Evolutionary conservation across 2,797 vertebrate species (phyloP).

Genomic region (Threskiornis aethiopicus): DNA sequence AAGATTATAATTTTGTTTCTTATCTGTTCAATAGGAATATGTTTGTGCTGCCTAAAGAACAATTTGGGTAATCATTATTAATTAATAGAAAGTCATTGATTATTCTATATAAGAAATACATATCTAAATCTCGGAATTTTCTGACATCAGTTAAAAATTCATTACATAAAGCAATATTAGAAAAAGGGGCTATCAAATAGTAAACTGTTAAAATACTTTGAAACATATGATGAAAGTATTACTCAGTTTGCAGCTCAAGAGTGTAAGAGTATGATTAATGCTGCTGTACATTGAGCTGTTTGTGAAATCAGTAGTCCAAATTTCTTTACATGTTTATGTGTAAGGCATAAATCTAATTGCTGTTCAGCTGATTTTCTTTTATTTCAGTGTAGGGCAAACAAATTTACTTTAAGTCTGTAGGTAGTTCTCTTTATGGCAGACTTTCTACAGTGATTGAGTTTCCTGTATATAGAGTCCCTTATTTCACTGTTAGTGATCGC

Average conservation of each 20-base stretch:
- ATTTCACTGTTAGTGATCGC: neutral
- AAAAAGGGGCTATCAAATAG: neutral
- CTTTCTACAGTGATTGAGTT: neutral
- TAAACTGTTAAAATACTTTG: neutral
- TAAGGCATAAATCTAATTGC: neutral
- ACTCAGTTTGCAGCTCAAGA: neutral
- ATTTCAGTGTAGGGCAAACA: neutral
- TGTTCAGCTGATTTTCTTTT: neutral
- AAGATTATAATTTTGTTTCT: neutral
- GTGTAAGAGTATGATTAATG: rapidly evolving
- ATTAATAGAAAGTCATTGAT: neutral
- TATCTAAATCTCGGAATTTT: neutral
- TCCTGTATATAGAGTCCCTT: neutral
- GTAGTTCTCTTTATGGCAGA: neutral
- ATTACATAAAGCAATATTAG: neutral
- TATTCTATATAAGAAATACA: neutral
- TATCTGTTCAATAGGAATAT: neutral
- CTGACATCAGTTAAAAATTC: neutral
- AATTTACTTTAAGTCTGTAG: neutral
- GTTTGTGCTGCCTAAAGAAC: neutral
- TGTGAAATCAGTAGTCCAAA: neutral
- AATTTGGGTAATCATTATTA: neutral
- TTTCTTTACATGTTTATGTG: neutral
- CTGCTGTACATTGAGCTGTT: neutral
- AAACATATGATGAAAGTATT: neutral